These are phyloP conservation scores for Narcine bancroftii DNA, from an alignment of 2,113 vertebrate genomes.

Conservation along the genomic window DNA sequence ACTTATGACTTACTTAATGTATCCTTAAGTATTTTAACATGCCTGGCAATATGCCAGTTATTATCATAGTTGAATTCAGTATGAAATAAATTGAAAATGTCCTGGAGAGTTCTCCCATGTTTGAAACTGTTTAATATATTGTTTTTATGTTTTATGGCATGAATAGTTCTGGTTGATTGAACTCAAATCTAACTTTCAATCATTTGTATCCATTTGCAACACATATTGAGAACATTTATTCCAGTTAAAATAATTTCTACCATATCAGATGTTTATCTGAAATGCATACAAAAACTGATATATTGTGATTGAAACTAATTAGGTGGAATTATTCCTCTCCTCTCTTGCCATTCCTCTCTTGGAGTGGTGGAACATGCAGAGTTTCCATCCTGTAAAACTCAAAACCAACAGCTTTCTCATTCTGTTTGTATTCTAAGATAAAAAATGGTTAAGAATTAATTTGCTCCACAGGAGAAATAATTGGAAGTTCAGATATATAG, in stretches of 20 bases:
- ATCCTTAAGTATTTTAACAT: neutral
- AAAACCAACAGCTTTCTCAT: neutral
- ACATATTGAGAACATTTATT: neutral
- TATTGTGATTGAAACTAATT: neutral
- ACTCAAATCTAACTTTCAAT: neutral
- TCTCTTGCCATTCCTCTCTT: neutral
- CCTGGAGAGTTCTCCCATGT: neutral
- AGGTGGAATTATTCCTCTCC: neutral
- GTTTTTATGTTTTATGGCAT: neutral
- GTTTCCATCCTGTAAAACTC: neutral
- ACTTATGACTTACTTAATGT: neutral
- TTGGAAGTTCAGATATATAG: neutral
- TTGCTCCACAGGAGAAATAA: neutral
- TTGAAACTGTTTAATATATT: neutral
- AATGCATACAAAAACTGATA: neutral
- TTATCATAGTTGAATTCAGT: neutral
- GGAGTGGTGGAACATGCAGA: neutral
- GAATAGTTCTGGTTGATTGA: constrained; percentile 16
- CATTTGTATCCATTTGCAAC: neutral
- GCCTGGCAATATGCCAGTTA: neutral
- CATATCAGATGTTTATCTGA: neutral
- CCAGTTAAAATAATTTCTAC: neutral
- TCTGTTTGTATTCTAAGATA: neutral
- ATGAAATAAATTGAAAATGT: neutral
- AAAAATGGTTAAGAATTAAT: neutral